Evolutionary conservation across 2,797 vertebrate genomes (phyloP).

Genomic region (Sebastes aleutianus): DNA sequence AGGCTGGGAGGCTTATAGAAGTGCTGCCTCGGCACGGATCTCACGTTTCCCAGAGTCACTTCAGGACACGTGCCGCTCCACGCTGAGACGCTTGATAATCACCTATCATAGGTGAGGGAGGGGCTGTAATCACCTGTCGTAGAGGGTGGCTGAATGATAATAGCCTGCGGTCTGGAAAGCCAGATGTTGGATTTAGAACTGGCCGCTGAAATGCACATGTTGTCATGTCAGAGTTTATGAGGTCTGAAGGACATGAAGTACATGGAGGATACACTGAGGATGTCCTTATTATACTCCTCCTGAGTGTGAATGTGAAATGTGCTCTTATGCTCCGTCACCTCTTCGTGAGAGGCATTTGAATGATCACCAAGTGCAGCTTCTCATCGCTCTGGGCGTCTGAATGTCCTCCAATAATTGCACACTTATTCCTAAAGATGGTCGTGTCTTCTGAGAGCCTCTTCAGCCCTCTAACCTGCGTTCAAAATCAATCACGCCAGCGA

Average conservation of each 20-base stretch:
- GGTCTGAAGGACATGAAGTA: not conserved
- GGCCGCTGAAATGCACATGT: not conserved
- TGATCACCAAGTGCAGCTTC: not conserved
- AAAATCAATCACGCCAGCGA: not conserved
- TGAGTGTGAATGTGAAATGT: constrained; percentile 2
- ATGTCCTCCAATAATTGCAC: not conserved
- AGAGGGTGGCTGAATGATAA: constrained; percentile 6
- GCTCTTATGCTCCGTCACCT: constrained; percentile 1
- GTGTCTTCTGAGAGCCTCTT: constrained; percentile 7
- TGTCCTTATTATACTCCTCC: constrained; percentile 7
- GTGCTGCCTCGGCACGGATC: constrained; percentile 53
- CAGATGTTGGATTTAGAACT: not conserved
- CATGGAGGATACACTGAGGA: not conserved
- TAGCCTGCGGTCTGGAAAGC: not conserved
- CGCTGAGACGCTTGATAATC: constrained; percentile 40
- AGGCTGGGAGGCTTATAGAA: constrained; percentile 44
- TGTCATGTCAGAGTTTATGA: not conserved
- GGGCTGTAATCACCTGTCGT: not conserved
- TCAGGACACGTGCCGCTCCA: constrained; percentile 45
- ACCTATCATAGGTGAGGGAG: constrained; percentile 20
- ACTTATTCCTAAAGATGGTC: constrained; percentile 13
- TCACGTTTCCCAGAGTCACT: constrained; percentile 54
- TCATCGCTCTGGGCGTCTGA: not conserved
- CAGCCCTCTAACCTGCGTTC: not conserved
- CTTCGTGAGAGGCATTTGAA: constrained; percentile 24